These are phyloP conservation scores for Prorops nasuta DNA, from an alignment of 1,140 invertebrate species.

Conservation along the genomic window DNA sequence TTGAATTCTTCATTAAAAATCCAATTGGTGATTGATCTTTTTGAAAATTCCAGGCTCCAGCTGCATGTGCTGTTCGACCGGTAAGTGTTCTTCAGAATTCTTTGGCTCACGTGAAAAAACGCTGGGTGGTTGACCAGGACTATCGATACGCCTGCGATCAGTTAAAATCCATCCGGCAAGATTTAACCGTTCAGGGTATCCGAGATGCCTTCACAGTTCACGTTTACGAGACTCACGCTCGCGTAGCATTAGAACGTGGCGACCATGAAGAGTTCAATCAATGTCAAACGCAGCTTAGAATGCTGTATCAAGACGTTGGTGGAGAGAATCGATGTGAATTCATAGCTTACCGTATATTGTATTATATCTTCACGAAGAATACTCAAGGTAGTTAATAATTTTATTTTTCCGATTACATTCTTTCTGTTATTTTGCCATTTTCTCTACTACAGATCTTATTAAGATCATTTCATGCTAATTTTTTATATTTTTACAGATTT, in stretches of 20 bases:
- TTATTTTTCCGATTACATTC: slow-evolving; percentile 10
- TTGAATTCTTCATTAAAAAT: slow-evolving; percentile 10
- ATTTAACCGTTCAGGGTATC: slow-evolving; percentile 96
- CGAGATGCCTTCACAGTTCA: slow-evolving; percentile 90
- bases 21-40: background rate
- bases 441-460: background rate
- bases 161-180: slow-evolving; percentile 96
- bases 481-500: slow-evolving; percentile 74
- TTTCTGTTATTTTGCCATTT: background rate
- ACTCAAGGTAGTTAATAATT: slow-evolving; percentile 76
- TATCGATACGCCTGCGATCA: slow-evolving; percentile 97
- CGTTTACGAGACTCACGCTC: slow-evolving; percentile 97
- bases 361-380: slow-evolving; percentile 97
- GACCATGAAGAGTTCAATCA: slow-evolving; percentile 99
- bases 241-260: slow-evolving; percentile 94
- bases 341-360: slow-evolving; percentile 91
- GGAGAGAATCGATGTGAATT: slow-evolving; percentile 84
- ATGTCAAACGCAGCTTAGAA: slow-evolving; percentile 95
- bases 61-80: slow-evolving; percentile 86
- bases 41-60: slow-evolving; percentile 72
- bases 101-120: slow-evolving; percentile 84
- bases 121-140: slow-evolving; percentile 87
- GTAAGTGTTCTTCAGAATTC: slow-evolving; percentile 81
- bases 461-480: background rate
- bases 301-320: slow-evolving; percentile 76